Evolutionary conservation across 2,113 vertebrate genomes (phyloP).

Genomic region (Morone saxatilis): DNA sequence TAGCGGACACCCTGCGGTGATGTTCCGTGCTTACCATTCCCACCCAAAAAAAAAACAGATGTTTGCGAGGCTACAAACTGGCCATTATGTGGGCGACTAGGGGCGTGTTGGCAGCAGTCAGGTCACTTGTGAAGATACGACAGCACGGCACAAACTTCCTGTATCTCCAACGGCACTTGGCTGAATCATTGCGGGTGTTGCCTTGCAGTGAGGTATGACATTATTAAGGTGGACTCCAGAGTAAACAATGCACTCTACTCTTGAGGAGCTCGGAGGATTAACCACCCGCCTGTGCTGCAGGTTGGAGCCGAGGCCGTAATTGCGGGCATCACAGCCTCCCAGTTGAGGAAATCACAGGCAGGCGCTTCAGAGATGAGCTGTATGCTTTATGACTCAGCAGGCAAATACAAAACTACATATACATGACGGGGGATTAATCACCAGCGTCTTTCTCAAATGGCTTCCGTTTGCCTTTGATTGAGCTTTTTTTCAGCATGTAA

Average conservation of each 20-base stretch:
- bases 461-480: neutral
- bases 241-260: constrained; percentile 22
- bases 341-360: constrained; percentile 4
- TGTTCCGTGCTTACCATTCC: constrained; percentile 23
- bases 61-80: constrained; percentile 47
- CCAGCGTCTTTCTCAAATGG: neutral
- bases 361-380: neutral
- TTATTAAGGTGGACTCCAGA: constrained; percentile 30
- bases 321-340: neutral
- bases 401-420: neutral
- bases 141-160: neutral
- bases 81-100: constrained; percentile 22
- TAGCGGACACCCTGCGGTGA: constrained; percentile 40
- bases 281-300: neutral
- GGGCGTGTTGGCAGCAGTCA: constrained; percentile 35
- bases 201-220: constrained; percentile 41
- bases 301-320: constrained; percentile 14
- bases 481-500: neutral
- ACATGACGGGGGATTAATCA: neutral
- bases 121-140: constrained; percentile 11
- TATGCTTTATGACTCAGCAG: constrained; percentile 1
- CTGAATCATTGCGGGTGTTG: constrained; percentile 39
- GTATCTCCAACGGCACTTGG: constrained; percentile 17
- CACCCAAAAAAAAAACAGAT: constrained; percentile 43
- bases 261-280: constrained; percentile 9